Conservation (phyloP, 35 echinoderm and acorn worm genomes). For the Amphiura filiformis region DNA sequence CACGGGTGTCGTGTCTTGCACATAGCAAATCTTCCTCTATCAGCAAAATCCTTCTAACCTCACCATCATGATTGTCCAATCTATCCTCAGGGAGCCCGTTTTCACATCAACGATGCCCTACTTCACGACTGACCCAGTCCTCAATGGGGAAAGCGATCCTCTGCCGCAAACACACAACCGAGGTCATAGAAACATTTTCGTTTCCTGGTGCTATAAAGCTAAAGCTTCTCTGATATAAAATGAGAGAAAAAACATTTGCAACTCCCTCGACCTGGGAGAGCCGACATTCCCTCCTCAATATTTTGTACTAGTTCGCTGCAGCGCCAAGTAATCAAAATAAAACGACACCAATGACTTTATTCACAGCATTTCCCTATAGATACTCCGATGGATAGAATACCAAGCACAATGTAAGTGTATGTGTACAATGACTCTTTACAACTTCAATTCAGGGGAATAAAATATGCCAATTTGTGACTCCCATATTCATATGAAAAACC, state of each 20-base stretch:
- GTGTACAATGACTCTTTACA: background rate
- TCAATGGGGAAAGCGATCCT: background rate
- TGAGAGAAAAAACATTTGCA: background rate
- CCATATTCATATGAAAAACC: too few relatives aligned
- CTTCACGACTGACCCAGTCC: background rate
- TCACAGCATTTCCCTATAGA: background rate
- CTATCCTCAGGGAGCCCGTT: background rate
- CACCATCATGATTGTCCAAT: background rate
- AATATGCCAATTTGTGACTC: too few relatives aligned
- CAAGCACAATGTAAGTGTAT: background rate
- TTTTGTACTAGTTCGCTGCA: background rate
- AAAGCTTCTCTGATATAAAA: background rate
- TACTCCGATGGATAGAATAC: background rate
- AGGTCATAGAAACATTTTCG: conserved; percentile 4
- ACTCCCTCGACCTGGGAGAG: background rate
- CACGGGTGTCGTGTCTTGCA: background rate
- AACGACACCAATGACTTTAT: background rate
- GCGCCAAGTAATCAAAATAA: background rate
- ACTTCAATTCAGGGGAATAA: too few relatives aligned
- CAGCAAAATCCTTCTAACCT: background rate
- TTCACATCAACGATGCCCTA: conserved; percentile 3
- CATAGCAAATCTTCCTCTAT: background rate
- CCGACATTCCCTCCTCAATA: background rate
- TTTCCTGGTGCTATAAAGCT: background rate
- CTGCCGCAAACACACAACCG: background rate